These are phyloP conservation scores for Peucedramus taeniatus DNA, from an alignment of 2,113 vertebrate species.

Conservation along the genomic window DNA sequence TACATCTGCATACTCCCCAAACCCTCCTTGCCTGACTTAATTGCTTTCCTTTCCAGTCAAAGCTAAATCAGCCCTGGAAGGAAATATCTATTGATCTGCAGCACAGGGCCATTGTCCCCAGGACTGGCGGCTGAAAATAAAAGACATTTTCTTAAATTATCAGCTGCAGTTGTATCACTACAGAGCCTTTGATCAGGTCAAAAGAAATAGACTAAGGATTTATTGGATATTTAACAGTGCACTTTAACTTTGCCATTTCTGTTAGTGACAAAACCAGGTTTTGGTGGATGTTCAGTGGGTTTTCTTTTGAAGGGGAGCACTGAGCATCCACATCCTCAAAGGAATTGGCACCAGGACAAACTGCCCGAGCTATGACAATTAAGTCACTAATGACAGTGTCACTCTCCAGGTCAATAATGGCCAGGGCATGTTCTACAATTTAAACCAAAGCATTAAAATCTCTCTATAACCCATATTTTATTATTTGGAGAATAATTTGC, in stretches of 20 bases:
- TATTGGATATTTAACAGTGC: not conserved
- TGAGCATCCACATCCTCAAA: not conserved
- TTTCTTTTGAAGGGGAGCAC: not conserved
- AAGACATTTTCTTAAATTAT: not conserved
- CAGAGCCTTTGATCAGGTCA: not conserved
- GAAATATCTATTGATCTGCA: constrained; percentile 18
- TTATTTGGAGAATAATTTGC: not conserved
- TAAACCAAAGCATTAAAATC: not conserved
- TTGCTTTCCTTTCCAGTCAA: constrained; percentile 35
- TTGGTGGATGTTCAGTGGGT: not conserved
- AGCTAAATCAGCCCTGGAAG: constrained; percentile 20
- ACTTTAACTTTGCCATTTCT: not conserved
- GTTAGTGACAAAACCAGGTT: not conserved
- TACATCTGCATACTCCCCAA: not conserved
- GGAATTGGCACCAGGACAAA: not conserved
- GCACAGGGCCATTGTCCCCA: not conserved
- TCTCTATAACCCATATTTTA: not conserved
- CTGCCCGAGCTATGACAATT: not conserved
- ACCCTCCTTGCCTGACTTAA: not conserved
- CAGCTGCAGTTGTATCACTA: not conserved
- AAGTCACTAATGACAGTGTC: not conserved
- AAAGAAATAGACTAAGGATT: not conserved
- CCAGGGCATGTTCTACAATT: not conserved
- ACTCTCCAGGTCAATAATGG: not conserved
- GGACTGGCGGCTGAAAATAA: not conserved